Evolutionary conservation across 37 sponge, comb jelly and placozoan genomes (phyloP).

Genomic region (Aplysina aerophoba): DNA sequence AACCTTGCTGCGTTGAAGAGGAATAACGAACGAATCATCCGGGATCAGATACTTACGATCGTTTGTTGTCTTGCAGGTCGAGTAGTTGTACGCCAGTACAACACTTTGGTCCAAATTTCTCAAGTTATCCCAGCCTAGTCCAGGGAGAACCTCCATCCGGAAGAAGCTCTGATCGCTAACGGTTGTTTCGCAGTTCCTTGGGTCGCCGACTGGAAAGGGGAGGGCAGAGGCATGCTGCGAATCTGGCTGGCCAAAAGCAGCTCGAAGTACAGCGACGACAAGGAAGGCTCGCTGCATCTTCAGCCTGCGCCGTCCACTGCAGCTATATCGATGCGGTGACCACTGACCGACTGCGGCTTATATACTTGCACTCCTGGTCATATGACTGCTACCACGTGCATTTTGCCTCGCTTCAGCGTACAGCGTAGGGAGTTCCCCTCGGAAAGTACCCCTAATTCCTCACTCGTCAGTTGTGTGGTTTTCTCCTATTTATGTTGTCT

Average conservation of each 20-base stretch:
- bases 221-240: neutral
- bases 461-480: too few species aligned
- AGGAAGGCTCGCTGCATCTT: neutral
- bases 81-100: slow-evolving; percentile 41
- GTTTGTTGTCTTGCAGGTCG: slow-evolving; percentile 32
- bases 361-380: too few species aligned
- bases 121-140: slow-evolving; percentile 65
- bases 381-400: too few species aligned
- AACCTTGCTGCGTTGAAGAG: slow-evolving; percentile 45
- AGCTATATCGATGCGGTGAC: too few species aligned
- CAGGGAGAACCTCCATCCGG: slow-evolving; percentile 50
- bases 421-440: too few species aligned
- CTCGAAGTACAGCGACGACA: neutral
- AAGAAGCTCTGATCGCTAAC: slow-evolving; percentile 7
- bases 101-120: slow-evolving; percentile 43
- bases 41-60: slow-evolving; percentile 56
- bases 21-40: slow-evolving; percentile 41
- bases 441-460: too few species aligned
- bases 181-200: slow-evolving; percentile 26
- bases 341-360: too few species aligned
- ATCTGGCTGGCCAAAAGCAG: neutral
- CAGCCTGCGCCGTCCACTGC: too few species aligned
- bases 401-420: too few species aligned
- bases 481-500: too few species aligned
- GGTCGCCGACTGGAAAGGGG: slow-evolving; percentile 19